Percentiles rank a stretch among this genome's conserved stretches.
Evolutionary conservation across 1,140 invertebrate species (phyloP).

Genomic region (Planococcus citri): DNA sequence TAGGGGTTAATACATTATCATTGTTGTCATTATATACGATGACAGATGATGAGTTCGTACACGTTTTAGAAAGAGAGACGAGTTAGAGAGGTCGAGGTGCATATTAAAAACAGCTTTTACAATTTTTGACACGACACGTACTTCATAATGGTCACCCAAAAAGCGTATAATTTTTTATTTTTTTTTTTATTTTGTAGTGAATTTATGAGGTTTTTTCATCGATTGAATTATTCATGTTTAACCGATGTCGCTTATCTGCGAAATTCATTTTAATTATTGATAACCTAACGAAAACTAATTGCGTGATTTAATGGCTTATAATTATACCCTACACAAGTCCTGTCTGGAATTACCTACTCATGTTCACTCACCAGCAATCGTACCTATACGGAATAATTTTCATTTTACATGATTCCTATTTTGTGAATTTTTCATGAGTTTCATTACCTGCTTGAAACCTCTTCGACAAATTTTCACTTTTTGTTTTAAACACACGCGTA

Average conservation of each 20-base stretch:
- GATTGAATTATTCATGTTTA: background rate
- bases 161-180: background rate
- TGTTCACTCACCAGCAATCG: background rate
- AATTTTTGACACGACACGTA: conserved; percentile 6
- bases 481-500: background rate
- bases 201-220: background rate
- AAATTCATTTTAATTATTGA: conserved; percentile 5
- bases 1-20: background rate
- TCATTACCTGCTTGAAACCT: background rate
- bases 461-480: background rate
- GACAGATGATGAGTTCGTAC: background rate
- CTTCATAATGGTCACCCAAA: background rate
- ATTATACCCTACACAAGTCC: background rate
- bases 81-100: background rate
- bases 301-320: background rate
- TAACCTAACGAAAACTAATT: background rate
- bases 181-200: background rate
- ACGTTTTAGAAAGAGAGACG: too few relatives aligned
- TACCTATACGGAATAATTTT: background rate
- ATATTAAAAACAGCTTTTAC: conserved; percentile 8
- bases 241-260: background rate
- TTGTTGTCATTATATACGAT: conserved; percentile 8
- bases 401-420: background rate
- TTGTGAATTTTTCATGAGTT: background rate
- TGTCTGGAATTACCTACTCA: background rate